These are phyloP conservation scores for Galeopterus variegatus DNA, from an alignment of 2,113 vertebrate species.

Conservation along the genomic window DNA sequence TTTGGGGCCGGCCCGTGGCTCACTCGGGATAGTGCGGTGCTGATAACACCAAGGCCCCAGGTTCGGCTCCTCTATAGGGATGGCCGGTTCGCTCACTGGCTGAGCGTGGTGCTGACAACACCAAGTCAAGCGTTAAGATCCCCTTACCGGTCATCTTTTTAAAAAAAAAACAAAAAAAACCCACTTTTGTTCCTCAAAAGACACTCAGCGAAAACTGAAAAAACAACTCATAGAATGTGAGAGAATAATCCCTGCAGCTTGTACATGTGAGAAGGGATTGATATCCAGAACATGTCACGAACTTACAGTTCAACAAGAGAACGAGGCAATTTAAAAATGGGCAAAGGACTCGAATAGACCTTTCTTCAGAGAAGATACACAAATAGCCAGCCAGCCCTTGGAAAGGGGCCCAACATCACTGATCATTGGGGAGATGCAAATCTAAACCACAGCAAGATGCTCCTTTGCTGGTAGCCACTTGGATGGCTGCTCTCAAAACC, in stretches of 20 bases:
- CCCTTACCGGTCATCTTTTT: no score
- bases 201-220: no score
- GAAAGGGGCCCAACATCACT: background rate
- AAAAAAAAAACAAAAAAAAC: no score
- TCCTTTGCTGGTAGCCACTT: background rate
- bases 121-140: no score
- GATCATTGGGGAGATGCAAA: background rate
- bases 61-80: no score
- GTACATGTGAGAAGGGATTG: background rate
- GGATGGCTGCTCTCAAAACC: background rate
- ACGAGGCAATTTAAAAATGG: background rate
- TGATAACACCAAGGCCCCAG: no score
- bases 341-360: background rate
- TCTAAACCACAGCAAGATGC: background rate
- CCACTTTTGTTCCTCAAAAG: no score
- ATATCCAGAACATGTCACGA: background rate
- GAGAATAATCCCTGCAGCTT: background rate
- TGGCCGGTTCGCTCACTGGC: no score
- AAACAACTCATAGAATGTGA: background rate
- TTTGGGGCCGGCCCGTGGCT: no score
- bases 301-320: background rate
- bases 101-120: no score
- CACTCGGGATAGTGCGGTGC: no score
- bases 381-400: background rate
- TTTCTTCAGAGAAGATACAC: background rate